Conservation (phyloP, 2,797 vertebrate species). For the Todus mexicanus region DNA sequence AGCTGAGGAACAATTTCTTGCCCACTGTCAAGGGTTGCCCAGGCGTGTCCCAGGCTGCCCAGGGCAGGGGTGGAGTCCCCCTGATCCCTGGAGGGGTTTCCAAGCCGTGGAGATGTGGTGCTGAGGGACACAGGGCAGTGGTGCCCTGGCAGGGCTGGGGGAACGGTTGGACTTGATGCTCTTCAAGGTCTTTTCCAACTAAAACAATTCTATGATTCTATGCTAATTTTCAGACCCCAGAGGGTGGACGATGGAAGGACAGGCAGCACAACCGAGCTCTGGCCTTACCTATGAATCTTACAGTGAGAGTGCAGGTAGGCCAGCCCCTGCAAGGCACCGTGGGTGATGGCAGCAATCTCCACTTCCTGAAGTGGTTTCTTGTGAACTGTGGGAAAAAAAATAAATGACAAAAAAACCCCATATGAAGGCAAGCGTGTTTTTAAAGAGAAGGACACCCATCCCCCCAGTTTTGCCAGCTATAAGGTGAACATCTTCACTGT, state of each 20-base stretch:
- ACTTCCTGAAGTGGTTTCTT: constrained; percentile 98
- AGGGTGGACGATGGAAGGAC: background rate
- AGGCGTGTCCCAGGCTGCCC: background rate
- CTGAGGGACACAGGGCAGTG: background rate
- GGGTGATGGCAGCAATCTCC: constrained; percentile 98
- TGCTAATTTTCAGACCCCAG: background rate
- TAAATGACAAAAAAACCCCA: background rate
- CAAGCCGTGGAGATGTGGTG: background rate
- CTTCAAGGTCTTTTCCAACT: background rate
- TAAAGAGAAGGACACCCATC: background rate
- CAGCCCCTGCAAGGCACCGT: constrained; percentile 98
- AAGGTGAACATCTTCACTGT: background rate
- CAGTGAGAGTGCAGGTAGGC: constrained; percentile 97
- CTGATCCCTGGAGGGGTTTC: background rate
- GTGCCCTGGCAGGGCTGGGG: background rate
- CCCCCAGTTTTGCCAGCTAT: background rate
- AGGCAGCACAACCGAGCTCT: background rate
- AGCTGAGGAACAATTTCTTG: background rate
- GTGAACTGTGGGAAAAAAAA: constrained; percentile 80
- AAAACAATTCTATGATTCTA: background rate
- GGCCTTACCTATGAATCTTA: constrained; percentile 93
- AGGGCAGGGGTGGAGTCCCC: background rate
- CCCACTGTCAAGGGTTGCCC: background rate
- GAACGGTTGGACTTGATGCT: background rate
- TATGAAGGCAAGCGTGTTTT: background rate